Conservation (phyloP, 2,888 invertebrate genomes). For the Oscheius sp. region DNA sequence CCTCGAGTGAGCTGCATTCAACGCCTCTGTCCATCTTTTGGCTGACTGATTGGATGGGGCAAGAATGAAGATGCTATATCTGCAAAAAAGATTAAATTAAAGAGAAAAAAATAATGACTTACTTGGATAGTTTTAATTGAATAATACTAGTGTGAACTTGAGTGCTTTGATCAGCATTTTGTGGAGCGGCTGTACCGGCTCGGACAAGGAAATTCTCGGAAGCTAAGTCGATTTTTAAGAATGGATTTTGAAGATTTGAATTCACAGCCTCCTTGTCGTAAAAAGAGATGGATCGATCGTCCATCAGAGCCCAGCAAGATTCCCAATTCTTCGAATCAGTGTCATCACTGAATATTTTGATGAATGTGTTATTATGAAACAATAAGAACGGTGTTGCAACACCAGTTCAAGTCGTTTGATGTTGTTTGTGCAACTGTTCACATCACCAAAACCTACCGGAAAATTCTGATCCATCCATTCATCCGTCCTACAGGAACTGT, state of each 20-base stretch:
- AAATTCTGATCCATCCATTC: constrained; percentile 56
- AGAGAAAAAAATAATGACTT: background rate
- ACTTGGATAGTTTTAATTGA: constrained; percentile 60
- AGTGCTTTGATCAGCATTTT: constrained; percentile 36
- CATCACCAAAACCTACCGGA: constrained; percentile 39
- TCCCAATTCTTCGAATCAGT: constrained; percentile 37
- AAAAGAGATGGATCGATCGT: constrained; percentile 47
- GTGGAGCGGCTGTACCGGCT: constrained; percentile 41
- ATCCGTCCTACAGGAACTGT: constrained; percentile 36
- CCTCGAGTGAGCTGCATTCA: constrained; percentile 43
- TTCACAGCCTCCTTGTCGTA: constrained; percentile 56
- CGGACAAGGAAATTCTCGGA: constrained; percentile 57
- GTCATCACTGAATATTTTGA: constrained; percentile 48
- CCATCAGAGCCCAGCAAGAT: constrained; percentile 51
- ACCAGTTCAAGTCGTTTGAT: too few relatives aligned
- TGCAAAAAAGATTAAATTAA: constrained; percentile 2
- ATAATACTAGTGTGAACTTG: constrained; percentile 47
- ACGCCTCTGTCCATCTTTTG: constrained; percentile 42
- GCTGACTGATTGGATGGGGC: constrained; percentile 44
- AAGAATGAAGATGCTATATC: constrained; percentile 39
- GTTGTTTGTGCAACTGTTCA: too few relatives aligned
- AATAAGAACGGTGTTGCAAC: too few relatives aligned
- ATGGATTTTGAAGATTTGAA: constrained; percentile 42
- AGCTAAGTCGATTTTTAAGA: constrained; percentile 45
- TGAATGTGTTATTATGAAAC: constrained; percentile 21